Conservation (phyloP, 2,797 vertebrate species). For the Acipenser ruthenus region DNA sequence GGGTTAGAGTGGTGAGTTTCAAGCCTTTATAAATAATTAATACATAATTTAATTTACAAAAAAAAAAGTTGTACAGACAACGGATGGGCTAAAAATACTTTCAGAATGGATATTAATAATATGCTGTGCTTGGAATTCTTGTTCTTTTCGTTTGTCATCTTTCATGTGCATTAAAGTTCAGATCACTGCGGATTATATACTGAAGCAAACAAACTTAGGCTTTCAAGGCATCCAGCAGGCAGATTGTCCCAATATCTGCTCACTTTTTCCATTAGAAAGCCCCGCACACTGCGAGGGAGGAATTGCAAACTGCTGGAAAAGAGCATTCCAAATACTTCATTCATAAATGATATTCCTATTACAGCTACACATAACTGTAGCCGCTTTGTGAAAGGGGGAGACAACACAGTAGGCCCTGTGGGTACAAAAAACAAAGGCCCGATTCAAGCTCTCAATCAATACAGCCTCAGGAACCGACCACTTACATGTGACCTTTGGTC, state of each 20-base stretch:
- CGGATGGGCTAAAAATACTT: too few species aligned
- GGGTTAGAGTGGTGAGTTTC: too few species aligned
- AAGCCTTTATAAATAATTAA: too few species aligned
- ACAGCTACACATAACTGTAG: conserved; percentile 56
- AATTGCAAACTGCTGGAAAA: conserved; percentile 24
- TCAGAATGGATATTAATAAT: too few species aligned
- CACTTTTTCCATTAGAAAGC: conserved; percentile 37
- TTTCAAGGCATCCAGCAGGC: background rate
- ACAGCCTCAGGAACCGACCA: conserved; percentile 42
- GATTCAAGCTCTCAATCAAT: conserved; percentile 49
- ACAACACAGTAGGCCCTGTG: conserved; percentile 47
- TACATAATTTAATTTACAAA: too few species aligned
- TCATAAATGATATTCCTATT: conserved; percentile 48
- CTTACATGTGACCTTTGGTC: conserved; percentile 53
- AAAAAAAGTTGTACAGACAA: too few species aligned
- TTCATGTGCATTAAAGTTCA: too few species aligned
- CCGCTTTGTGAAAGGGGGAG: conserved; percentile 52
- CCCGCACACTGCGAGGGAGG: conserved; percentile 25
- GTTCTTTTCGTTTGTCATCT: too few species aligned
- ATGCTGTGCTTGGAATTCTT: too few species aligned
- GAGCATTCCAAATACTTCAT: conserved; percentile 50
- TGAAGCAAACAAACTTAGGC: too few species aligned
- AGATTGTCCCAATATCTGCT: conserved; percentile 19
- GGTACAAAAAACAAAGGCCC: conserved; percentile 53
- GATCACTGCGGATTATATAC: too few species aligned